Percentiles rank a stretch among this genome's conserved stretches.
Evolutionary conservation across 2,113 vertebrate genomes (phyloP).

Genomic region (Halichoerus grypus): DNA sequence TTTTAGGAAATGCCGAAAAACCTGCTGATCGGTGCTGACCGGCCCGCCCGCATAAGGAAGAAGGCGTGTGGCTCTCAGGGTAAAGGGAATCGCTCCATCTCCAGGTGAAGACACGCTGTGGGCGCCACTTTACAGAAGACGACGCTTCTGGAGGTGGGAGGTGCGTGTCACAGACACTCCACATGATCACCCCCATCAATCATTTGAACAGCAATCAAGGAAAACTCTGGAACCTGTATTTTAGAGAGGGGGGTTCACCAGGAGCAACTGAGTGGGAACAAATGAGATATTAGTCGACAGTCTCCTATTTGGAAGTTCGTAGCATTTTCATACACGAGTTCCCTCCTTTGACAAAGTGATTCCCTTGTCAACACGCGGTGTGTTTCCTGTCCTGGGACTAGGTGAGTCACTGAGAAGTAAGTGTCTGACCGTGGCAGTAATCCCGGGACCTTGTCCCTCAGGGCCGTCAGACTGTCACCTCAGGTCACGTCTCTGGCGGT

Average conservation of each 20-base stretch:
- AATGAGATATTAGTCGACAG: background rate
- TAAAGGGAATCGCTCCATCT: background rate
- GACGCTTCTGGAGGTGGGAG: background rate
- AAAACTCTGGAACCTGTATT: background rate
- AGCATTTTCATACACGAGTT: background rate
- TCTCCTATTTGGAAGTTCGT: background rate
- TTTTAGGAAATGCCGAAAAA: background rate
- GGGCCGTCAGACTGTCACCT: rapidly evolving
- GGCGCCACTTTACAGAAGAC: background rate
- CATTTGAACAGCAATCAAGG: background rate
- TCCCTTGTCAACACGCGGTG: background rate
- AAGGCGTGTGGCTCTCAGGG: rapidly evolving
- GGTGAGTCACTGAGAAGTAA: background rate
- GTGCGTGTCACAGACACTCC: background rate
- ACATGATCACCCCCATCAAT: rapidly evolving
- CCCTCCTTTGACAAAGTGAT: rapidly evolving
- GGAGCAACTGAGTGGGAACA: background rate
- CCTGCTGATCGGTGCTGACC: slow-evolving; percentile 16
- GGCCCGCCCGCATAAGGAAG: background rate
- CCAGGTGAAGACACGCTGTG: rapidly evolving
- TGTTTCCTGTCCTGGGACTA: background rate
- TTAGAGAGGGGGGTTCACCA: background rate
- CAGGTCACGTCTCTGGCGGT: background rate
- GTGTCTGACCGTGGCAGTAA: rapidly evolving
- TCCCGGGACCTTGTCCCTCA: background rate